Percentiles rank a stretch among this genome's conserved stretches.
Evolutionary conservation across 2,797 vertebrate genomes (phyloP).

Genomic region (Mus caroli): DNA sequence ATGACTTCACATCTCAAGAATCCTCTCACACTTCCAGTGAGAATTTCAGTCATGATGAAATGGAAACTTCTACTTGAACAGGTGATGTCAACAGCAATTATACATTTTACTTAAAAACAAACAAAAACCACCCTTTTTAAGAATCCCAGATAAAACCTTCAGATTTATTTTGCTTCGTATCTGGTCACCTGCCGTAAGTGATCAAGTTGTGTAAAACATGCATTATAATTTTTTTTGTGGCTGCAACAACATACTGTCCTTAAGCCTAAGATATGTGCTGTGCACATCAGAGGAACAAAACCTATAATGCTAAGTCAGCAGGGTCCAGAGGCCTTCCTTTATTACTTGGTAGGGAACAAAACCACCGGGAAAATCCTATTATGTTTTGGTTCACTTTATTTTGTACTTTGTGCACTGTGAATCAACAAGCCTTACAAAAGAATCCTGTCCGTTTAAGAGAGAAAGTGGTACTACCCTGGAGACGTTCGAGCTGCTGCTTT

Average conservation of each 20-base stretch:
- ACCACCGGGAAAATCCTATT: slow-evolving; percentile 51
- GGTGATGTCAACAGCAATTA: slow-evolving; percentile 34
- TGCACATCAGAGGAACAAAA: slow-evolving; percentile 9
- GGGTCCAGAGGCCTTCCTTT: slow-evolving; percentile 38
- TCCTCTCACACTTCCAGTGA: slow-evolving; percentile 83
- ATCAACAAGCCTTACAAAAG: slow-evolving; percentile 48
- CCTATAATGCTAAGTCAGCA: slow-evolving; percentile 4
- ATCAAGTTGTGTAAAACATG: slow-evolving; percentile 4
- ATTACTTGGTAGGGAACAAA: slow-evolving; percentile 33
- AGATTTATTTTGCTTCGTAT: slow-evolving; percentile 36
- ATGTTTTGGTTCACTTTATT: slow-evolving; percentile 74
- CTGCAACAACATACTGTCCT: not conserved
- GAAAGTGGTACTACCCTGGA: slow-evolving; percentile 21
- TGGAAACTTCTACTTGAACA: slow-evolving; percentile 77
- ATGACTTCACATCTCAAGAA: slow-evolving; percentile 82
- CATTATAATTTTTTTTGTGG: not conserved
- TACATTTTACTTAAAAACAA: not conserved
- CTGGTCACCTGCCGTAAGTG: slow-evolving; percentile 6
- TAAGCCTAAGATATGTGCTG: not conserved
- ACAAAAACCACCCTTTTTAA: not conserved
- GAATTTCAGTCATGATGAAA: slow-evolving; percentile 82
- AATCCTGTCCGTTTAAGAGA: slow-evolving; percentile 55
- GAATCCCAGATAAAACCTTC: slow-evolving; percentile 42
- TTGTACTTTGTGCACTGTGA: slow-evolving; percentile 62
- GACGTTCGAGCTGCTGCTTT: slow-evolving; percentile 46